Base-by-base conservation (phyloP, 1,140 invertebrate species). In the Drosophila funebris region DNA sequence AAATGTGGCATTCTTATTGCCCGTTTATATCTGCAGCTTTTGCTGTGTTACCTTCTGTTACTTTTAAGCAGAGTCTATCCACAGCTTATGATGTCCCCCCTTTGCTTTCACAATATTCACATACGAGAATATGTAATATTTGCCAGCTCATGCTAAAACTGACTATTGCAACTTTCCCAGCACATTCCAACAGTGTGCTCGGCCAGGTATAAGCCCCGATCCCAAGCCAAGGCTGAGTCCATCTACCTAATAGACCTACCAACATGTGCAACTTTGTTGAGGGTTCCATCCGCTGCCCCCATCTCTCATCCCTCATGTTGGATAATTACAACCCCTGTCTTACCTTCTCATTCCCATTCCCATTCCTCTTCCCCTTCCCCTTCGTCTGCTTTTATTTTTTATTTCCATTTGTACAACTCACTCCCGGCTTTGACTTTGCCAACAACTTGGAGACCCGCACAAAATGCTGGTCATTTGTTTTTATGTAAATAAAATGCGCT, bases 391-490 rank as follows among this genome's bases (percentile, higher is more conserved):
- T 16, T 0, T 16, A 9, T 14, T 33, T 62, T 43, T 24, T 46
- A 2, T 11, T 67, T 22, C 9, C 77, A 72, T 73, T 73, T 69
- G 69, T 50, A 61, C 63, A 37, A 54, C 63, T 74, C 72, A 67
- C 41, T 66, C 50, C 27, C 46, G 48, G 31, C 56, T 75, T 37
- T 60, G 60, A 66, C 66, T 57, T 43, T 54, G 54, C 56, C 56
- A 14, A 39, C 62, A 44, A 44, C 57, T 57, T 57, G 60, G 56
- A 68, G 61, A 73, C 64, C 39, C 68, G 61, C 71, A 78, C 74
- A 87, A 85, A 82, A 87, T 85, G 82, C 82, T 85, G 82, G 82
- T 85, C 82, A 85, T 88, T 85, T 88, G 82, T 85, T 85, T 85
- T 88, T 85, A 85, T 85, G 82, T 85, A 85, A 85, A 85, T 85